These are phyloP conservation scores for Pelvicachromis taeniatus DNA, from an alignment of 2,113 vertebrate genomes.

Conservation along the genomic window DNA sequence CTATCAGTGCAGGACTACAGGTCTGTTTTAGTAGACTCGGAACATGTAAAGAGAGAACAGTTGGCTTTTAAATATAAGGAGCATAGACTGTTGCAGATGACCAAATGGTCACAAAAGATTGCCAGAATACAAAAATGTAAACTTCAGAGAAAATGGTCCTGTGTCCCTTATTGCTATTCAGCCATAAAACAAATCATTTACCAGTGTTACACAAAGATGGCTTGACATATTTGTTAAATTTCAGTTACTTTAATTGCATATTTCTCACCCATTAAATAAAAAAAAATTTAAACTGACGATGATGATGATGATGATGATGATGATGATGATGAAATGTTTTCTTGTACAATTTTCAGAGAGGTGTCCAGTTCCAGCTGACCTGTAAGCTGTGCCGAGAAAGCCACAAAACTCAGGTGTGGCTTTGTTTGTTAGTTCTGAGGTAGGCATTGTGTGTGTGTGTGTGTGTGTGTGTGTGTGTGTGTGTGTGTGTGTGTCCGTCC, in stretches of 20 bases:
- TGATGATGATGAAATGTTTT: background rate
- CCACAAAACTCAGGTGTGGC: constrained; percentile 65
- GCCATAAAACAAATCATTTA: background rate
- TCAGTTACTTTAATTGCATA: background rate
- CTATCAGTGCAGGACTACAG: background rate
- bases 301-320: background rate
- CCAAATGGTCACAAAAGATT: background rate
- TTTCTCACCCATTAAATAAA: background rate
- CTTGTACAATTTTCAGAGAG: constrained; percentile 54
- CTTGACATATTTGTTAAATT: background rate
- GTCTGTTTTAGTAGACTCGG: background rate
- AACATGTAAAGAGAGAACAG: background rate
- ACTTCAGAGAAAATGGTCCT: background rate
- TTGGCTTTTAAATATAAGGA: background rate
- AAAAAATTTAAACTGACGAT: background rate
- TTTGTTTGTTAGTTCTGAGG: constrained; percentile 73
- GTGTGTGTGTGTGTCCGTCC: too few relatives aligned
- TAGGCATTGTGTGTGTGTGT: constrained; percentile 47
- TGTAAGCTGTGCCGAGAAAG: constrained; percentile 34
- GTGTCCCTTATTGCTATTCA: background rate
- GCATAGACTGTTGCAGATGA: background rate
- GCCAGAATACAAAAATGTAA: background rate
- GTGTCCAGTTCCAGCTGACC: constrained; percentile 25
- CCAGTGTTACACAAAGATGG: background rate
- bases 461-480: too few relatives aligned